Percentiles rank a stretch among this genome's conserved stretches.
Evolutionary conservation across 2,113 vertebrate species (phyloP).

Genomic region (Paradisaea rubra): DNA sequence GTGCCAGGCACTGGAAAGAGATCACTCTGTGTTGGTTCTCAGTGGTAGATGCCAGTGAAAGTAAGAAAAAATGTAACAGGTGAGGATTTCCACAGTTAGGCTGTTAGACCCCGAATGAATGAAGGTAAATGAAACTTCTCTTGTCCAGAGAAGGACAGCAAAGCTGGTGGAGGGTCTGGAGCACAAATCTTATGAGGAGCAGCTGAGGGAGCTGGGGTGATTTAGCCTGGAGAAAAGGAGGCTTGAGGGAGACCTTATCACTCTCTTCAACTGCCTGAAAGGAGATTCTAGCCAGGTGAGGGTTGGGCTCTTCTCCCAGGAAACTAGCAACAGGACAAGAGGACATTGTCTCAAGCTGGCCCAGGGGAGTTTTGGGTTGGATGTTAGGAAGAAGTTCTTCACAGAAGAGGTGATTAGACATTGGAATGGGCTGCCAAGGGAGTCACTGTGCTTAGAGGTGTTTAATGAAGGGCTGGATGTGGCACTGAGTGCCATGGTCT

Average conservation of each 20-base stretch:
- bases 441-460: background rate
- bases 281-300: accelerated
- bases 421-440: background rate
- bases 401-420: background rate
- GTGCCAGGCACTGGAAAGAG: background rate
- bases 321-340: background rate
- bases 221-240: background rate
- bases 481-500: background rate
- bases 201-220: background rate
- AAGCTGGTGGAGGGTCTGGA: background rate
- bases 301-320: background rate
- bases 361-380: background rate
- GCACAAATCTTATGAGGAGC: background rate
- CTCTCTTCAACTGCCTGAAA: background rate
- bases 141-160: background rate
- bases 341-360: background rate
- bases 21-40: background rate
- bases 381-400: background rate
- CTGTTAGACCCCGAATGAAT: background rate
- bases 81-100: background rate
- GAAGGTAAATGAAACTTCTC: background rate
- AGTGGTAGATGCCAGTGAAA: background rate
- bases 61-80: background rate
- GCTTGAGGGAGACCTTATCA: background rate
- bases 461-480: background rate